These are phyloP conservation scores for Thryonomys swinderianus DNA, from an alignment of 2,113 vertebrate species.

Conservation along the genomic window DNA sequence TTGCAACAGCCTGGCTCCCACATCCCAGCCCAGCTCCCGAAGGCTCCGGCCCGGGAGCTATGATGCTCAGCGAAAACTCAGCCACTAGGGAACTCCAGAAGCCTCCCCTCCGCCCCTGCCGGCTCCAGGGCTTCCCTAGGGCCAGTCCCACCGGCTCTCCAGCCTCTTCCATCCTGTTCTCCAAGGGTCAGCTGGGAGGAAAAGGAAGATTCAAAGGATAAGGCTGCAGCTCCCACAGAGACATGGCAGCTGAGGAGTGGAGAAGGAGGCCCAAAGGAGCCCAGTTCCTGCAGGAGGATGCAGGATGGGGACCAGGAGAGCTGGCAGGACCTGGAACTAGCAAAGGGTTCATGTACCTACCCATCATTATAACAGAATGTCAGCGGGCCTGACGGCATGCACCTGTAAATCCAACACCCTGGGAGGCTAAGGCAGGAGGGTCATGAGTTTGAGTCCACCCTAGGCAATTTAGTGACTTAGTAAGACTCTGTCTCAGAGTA, in stretches of 20 bases:
- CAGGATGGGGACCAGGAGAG: accelerated
- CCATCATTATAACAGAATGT: not conserved
- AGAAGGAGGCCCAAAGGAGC: not conserved
- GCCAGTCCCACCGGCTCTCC: not conserved
- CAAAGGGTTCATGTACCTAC: too few species aligned
- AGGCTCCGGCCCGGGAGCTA: not conserved
- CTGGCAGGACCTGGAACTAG: not conserved
- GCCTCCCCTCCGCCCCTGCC: not conserved
- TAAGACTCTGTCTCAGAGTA: not conserved
- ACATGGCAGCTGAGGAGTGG: not conserved
- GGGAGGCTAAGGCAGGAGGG: not conserved
- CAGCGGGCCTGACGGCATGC: not conserved
- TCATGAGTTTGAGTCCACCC: not conserved
- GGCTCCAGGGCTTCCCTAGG: too few species aligned
- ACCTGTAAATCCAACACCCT: not conserved
- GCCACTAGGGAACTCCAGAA: not conserved
- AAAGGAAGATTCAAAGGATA: too few species aligned
- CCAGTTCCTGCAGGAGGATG: not conserved
- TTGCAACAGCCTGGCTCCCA: not conserved
- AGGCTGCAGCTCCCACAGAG: too few species aligned
- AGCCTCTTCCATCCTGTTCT: constrained; percentile 26
- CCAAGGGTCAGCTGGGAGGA: not conserved
- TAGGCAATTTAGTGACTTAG: not conserved
- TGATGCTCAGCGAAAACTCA: not conserved
- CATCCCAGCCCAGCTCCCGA: not conserved